Evolutionary conservation across 92 coral and sea anemone genomes (phyloP), one percentile per base, ranked within the genome.

Genomic region (Palythoa caribaeorum): DNA sequence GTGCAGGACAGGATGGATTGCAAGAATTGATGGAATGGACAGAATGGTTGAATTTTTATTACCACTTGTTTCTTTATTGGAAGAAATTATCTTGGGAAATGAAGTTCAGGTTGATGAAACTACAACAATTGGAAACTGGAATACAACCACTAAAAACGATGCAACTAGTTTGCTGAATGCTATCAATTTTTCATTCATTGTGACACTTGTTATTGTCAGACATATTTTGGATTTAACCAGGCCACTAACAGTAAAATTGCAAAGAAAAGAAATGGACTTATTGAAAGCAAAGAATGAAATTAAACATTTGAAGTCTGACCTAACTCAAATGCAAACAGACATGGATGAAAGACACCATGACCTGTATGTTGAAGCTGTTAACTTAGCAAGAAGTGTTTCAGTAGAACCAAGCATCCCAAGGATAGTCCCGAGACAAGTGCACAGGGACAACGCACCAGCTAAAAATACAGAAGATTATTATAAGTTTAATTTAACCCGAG

Each of bases 211-310:
- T 60, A 60, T 16, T 60, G 19, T 60, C 7, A 14, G 68, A 16
- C 68, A 60, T 60, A 60, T 60, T 14, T 16, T 60, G 6, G 68
- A 60, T 60, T 60, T 60, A 60, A 14, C 20, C 68, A 20, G 8
- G 68, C 68, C 20, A 60, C 20, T 60, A 60, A 60, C 68, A 14
- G 35, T 60, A 60, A 14, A 60, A 1, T 14, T 60, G 68, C 68
- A 60, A 16, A 60, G 68, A 13, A 73, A 74, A 75, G 89, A 86
- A 74, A 75, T 74, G 59, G 84, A 75, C 53, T 6, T 75, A 19
- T 53, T 91, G 79, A 78, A 48, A 76, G 88, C 89, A 4, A 57
- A 91, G 44, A 57, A 69, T 48, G 79, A 87, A 19, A 78, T 79
- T 87, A 53, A 81, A 55, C 15, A 55, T 77, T 63, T 84, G 54